phyloP scores from a whole-genome alignment of 1,140 invertebrate genomes.

The Temnothorax nylanderi region DNA sequence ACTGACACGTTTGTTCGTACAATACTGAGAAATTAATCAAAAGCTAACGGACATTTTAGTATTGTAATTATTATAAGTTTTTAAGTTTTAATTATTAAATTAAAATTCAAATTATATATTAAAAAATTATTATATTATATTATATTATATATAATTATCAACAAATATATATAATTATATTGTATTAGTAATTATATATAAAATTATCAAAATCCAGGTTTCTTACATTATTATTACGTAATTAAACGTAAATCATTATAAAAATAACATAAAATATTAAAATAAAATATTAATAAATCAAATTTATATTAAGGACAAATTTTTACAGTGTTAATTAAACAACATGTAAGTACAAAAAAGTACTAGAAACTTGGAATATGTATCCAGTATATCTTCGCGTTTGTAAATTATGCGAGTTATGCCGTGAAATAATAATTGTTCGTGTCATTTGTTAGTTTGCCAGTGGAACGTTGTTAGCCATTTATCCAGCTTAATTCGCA shows the following conservation, averaged over 20 bases:
- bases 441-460: constrained; percentile 40
- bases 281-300: background rate
- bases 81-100: background rate
- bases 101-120: background rate
- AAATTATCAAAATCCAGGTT: background rate
- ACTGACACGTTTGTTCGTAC: background rate
- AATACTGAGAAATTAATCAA: constrained; percentile 1
- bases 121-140: background rate
- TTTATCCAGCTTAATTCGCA: constrained; percentile 49
- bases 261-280: background rate
- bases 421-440: constrained; percentile 31
- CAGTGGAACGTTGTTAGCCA: constrained; percentile 14
- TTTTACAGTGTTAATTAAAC: constrained; percentile 10
- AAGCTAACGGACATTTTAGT: background rate
- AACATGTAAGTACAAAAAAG: background rate
- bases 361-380: background rate
- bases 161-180: too few relatives aligned
- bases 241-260: background rate
- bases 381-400: background rate
- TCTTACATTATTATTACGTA: too few relatives aligned
- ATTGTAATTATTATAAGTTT: background rate
- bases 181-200: background rate
- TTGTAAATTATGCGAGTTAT: constrained; percentile 28
- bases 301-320: background rate
- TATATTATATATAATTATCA: too few relatives aligned